Percentiles rank a stretch among this genome's conserved stretches.
These are phyloP conservation scores for human (Homo sapiens) DNA, from an alignment of 2,113 vertebrate species.

Conservation along the genomic window GRCh38 chr14:77732001-77732500, in stretches of 20 bases:
- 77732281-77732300: background rate
- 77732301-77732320: background rate
- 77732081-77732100: background rate
- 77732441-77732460: constrained; percentile 12
- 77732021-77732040: too few relatives aligned
- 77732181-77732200: background rate
- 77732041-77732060: background rate
- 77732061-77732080: background rate
- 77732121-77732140: background rate
- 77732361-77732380: background rate
- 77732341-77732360: background rate
- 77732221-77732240: background rate
- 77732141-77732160: background rate
- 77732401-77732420: background rate
- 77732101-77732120: background rate
- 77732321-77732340: background rate
- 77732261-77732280: background rate
- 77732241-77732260: background rate
- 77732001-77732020: too few relatives aligned
- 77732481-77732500: constrained; percentile 98
- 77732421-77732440: background rate
- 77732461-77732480: constrained; percentile 31
- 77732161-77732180: background rate
- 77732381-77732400: background rate
- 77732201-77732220: background rate